A percentile compares a stretch with the other conserved stretches of the same genome.
Evolutionary conservation across 1,140 invertebrate species (phyloP).

Genomic region (Meloidogyne floridensis): DNA sequence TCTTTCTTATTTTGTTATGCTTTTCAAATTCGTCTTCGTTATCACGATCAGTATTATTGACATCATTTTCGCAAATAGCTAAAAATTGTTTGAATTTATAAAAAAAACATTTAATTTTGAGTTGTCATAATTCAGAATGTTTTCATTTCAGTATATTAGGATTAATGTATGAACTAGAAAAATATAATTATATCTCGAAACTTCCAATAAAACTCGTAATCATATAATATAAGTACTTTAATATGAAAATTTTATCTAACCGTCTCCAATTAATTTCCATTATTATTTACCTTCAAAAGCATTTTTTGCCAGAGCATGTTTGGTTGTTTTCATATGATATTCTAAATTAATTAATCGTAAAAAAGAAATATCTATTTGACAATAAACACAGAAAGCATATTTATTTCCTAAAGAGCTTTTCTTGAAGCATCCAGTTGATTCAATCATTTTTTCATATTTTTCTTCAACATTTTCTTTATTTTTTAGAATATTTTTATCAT

Average conservation of each 20-base stretch:
- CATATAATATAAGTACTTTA: too few species aligned
- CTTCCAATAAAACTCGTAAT: too few species aligned
- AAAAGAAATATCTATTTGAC: not conserved
- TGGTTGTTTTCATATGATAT: constrained; percentile 7
- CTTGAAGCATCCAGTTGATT: not conserved
- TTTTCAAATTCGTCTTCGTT: not conserved
- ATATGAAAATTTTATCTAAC: too few species aligned
- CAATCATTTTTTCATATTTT: not conserved
- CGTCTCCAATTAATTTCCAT: not conserved
- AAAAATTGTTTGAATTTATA: not conserved
- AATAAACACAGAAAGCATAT: not conserved
- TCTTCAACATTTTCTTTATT: not conserved
- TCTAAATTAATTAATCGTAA: constrained; percentile 1
- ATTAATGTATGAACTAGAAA: too few species aligned
- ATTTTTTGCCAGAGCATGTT: not conserved
- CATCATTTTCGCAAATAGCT: not conserved
- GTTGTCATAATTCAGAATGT: too few species aligned
- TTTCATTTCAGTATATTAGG: too few species aligned
- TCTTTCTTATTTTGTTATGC: not conserved
- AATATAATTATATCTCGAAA: too few species aligned
- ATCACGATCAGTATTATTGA: not conserved
- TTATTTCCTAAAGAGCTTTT: not conserved
- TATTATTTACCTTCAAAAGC: not conserved
- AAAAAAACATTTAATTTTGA: not conserved
- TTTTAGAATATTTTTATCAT: not conserved